phyloP scores from a whole-genome alignment of 2,888 invertebrate species.

The Tachina lurida region DNA sequence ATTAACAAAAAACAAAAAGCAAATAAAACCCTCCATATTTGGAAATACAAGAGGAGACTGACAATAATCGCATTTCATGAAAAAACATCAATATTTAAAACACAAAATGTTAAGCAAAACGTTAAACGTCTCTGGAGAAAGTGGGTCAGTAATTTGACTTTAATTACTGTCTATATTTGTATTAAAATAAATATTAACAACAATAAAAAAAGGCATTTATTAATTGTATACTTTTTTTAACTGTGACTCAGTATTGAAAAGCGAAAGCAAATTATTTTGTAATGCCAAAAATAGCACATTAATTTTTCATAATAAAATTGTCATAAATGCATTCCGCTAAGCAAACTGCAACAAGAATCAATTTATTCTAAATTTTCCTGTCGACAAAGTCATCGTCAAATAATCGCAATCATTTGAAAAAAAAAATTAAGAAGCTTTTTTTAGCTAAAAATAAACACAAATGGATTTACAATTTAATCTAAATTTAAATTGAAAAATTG shows the following conservation, averaged over 20 bases:
- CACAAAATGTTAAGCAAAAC: constrained; percentile 33
- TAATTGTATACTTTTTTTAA: not conserved
- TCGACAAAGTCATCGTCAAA: constrained; percentile 33
- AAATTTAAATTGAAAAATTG: constrained; percentile 59
- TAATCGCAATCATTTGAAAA: constrained; percentile 31
- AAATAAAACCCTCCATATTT: constrained; percentile 48
- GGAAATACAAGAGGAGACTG: constrained; percentile 54
- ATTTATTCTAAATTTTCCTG: constrained; percentile 25
- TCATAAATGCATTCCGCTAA: constrained; percentile 17
- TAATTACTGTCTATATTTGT: constrained; percentile 37
- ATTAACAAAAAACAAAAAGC: constrained; percentile 26
- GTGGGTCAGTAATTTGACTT: constrained; percentile 68
- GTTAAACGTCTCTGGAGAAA: constrained; percentile 57
- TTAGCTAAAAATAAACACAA: constrained; percentile 45
- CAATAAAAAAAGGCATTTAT: constrained; percentile 20
- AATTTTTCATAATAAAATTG: constrained; percentile 36
- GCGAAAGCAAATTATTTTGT: constrained; percentile 17
- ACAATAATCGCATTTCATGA: constrained; percentile 48
- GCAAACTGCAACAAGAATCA: not conserved
- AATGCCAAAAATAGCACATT: constrained; percentile 7
- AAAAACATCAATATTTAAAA: constrained; percentile 21
- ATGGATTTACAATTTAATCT: constrained; percentile 64
- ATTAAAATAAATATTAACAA: not conserved
- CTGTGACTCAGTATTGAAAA: constrained; percentile 37
- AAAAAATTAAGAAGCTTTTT: constrained; percentile 16